These are phyloP conservation scores for Lacanobia wlatinum DNA, from an alignment of 2,888 invertebrate genomes.

Conservation along the genomic window DNA sequence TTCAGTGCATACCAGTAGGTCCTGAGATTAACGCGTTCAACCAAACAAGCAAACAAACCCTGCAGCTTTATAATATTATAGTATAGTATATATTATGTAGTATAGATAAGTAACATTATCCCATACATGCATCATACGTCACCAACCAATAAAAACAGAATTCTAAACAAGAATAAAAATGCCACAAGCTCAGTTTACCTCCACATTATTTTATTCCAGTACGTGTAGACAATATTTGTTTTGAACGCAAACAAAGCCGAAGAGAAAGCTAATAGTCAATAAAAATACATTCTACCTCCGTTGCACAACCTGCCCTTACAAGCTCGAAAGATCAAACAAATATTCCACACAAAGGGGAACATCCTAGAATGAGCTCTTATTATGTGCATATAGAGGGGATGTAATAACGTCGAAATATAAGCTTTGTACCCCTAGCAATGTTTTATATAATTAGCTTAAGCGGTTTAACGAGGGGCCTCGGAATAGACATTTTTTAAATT, in stretches of 20 bases:
- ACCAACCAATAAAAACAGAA: not conserved
- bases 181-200: constrained; percentile 20
- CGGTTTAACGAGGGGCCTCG: constrained; percentile 84
- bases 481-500: constrained; percentile 79
- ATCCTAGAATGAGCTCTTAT: constrained; percentile 81
- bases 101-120: not conserved
- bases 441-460: constrained; percentile 90
- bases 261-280: constrained; percentile 53
- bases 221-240: constrained; percentile 50
- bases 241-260: constrained; percentile 37
- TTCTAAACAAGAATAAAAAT: constrained; percentile 22
- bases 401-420: constrained; percentile 77
- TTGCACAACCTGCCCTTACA: constrained; percentile 72
- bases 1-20: too few species aligned
- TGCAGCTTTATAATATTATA: not conserved
- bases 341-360: constrained; percentile 82
- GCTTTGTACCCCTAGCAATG: constrained; percentile 79
- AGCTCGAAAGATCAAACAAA: constrained; percentile 88
- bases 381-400: constrained; percentile 82
- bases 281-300: constrained; percentile 64
- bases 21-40: too few species aligned
- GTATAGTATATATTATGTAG: too few species aligned
- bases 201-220: constrained; percentile 47
- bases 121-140: not conserved
- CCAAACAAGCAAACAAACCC: too few species aligned